Evolutionary conservation across 2,797 vertebrate species (phyloP), one percentile per base, ranked within the genome.

Genomic region (Anguilla megastoma): DNA sequence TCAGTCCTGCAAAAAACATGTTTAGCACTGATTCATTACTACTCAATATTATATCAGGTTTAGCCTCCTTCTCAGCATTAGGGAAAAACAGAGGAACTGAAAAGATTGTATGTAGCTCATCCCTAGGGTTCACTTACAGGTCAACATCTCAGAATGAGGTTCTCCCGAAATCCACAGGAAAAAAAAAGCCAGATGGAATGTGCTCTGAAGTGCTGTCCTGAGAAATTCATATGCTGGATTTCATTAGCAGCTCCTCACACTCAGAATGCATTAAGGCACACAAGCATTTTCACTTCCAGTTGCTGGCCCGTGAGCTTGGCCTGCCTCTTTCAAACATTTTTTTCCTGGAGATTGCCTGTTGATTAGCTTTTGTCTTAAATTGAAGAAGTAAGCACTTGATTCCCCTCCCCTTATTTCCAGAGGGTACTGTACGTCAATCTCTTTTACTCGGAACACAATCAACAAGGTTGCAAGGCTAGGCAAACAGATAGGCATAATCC

Each of bases 321-420:
- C 24, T 7, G n/a, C 24, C 63, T 69, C 63, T n/a, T 21, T 33
- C 71, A 3, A 76, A 33, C 71, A 79, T 41, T 45, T 8, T 18
- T 21, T 12, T 21, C 36, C 1, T 14, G 10, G 2, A 36, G 27
- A 79, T 79, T 18, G 33, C 33, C 33, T 14, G 36, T 79, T 79
- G 14, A 79, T 79, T 79, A 79, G 74, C 21, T 41, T 27, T 79
- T 45, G 74, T 41, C 74, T 79, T 79, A 10, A 74, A 66, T n/a
- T n/a, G 27, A 71, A 71, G 69, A 79, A 69, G 5, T 21, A 45
- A 79, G 18, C 36, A 79, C 12, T 79, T 41, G 33, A 79, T 41
- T 79, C 4, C 4, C 14, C 4, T 36, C 33, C 36, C 5, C 24
- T 69, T n/a, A 24, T 69, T 69, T 69, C 24, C 33, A 79, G 14